These are phyloP conservation scores for Plebejus argus DNA, from an alignment of 2,888 invertebrate genomes.

Conservation along the genomic window DNA sequence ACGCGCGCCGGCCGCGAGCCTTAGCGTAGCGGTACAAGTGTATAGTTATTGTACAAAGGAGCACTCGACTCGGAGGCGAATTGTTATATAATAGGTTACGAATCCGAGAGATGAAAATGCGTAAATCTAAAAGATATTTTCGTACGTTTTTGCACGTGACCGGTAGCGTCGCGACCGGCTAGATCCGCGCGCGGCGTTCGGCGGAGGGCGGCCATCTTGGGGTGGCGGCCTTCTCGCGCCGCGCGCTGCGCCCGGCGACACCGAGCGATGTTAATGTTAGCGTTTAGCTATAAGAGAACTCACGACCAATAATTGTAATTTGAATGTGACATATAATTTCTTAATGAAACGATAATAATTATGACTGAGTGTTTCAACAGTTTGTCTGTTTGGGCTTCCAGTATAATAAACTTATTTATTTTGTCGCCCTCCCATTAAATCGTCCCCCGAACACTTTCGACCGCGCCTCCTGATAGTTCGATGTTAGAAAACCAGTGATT, in stretches of 20 bases:
- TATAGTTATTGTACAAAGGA: conserved; percentile 75
- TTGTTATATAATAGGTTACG: conserved; percentile 73
- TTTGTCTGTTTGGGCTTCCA: conserved; percentile 79
- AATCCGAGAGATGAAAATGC: conserved; percentile 74
- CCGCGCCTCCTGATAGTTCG: conserved; percentile 35
- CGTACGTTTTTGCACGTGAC: conserved; percentile 80
- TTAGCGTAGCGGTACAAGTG: conserved; percentile 66
- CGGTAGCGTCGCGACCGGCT: conserved; percentile 56
- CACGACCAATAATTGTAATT: conserved; percentile 80
- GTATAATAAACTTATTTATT: conserved; percentile 68
- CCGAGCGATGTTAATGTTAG: conserved; percentile 58
- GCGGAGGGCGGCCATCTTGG: conserved; percentile 48
- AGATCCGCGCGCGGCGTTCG: conserved; percentile 53
- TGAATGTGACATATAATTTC: conserved; percentile 71
- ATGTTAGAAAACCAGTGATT: conserved; percentile 60
- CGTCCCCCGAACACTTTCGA: conserved; percentile 39
- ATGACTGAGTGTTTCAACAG: conserved; percentile 76
- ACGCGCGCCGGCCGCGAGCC: conserved; percentile 50
- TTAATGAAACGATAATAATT: conserved; percentile 75
- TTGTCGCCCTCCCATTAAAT: conserved; percentile 52
- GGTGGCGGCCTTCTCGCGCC: conserved; percentile 44
- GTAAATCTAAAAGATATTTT: conserved; percentile 77
- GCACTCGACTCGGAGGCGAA: conserved; percentile 74
- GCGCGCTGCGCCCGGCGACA: conserved; percentile 52
- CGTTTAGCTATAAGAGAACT: conserved; percentile 68